Conservation (phyloP, 2,888 invertebrate species). For the Ennomos fuscantarius region DNA sequence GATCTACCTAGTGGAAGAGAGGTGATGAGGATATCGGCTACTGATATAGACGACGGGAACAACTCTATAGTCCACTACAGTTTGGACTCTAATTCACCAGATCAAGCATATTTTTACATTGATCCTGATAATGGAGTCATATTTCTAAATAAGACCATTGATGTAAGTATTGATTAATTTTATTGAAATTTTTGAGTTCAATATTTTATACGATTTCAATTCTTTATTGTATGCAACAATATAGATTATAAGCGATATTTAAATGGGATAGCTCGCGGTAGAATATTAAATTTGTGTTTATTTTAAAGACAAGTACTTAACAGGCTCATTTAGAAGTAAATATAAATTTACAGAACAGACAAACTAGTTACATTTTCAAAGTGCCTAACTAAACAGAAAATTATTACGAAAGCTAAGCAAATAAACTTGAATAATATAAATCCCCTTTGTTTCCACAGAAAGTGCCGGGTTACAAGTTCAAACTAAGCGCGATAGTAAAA, state of each 20-base stretch:
- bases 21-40: slow-evolving; percentile 96
- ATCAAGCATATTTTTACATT: slow-evolving; percentile 90
- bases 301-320: background rate
- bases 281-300: too few relatives aligned
- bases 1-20: slow-evolving; percentile 89
- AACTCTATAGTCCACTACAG: slow-evolving; percentile 94
- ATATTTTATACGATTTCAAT: too few relatives aligned
- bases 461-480: slow-evolving; percentile 87
- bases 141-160: slow-evolving; percentile 87
- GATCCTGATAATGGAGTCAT: slow-evolving; percentile 94
- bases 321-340: background rate
- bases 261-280: too few relatives aligned
- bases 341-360: background rate
- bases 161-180: slow-evolving; percentile 76
- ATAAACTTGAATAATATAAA: slow-evolving; percentile 30
- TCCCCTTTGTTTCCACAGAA: slow-evolving; percentile 75
- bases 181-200: too few relatives aligned
- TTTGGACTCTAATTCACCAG: slow-evolving; percentile 77
- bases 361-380: slow-evolving; percentile 11
- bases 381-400: slow-evolving; percentile 24
- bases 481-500: slow-evolving; percentile 90
- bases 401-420: slow-evolving; percentile 32
- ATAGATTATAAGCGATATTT: too few relatives aligned
- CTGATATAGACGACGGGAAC: slow-evolving; percentile 95
- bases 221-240: too few relatives aligned